These are phyloP conservation scores for Periophthalmus magnuspinnatus DNA, from an alignment of 2,797 vertebrate genomes.

Conservation along the genomic window DNA sequence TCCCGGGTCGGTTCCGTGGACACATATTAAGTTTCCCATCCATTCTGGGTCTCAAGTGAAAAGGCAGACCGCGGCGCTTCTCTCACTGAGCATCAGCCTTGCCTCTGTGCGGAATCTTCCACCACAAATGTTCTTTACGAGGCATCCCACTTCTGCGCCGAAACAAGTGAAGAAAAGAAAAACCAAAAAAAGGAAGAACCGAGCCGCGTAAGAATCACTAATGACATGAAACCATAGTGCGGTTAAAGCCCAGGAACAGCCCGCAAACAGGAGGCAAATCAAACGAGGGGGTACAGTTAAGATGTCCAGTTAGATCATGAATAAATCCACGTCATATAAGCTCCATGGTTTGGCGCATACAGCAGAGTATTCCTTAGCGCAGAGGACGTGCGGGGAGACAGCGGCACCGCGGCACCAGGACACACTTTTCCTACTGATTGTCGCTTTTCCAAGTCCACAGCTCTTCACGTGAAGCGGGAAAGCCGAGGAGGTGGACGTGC, in stretches of 20 bases:
- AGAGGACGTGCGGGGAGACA: slow-evolving; percentile 61
- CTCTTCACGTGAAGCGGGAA: slow-evolving; percentile 64
- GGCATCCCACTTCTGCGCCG: slow-evolving; percentile 66
- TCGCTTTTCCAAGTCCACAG: slow-evolving; percentile 69
- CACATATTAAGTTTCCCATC: slow-evolving; percentile 83
- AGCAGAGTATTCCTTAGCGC: slow-evolving; percentile 75
- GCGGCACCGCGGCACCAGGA: slow-evolving; percentile 57
- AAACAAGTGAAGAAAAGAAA: slow-evolving; percentile 15
- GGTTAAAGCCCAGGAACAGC: slow-evolving; percentile 34
- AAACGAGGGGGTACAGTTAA: slow-evolving; percentile 30
- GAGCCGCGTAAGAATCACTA: slow-evolving; percentile 23
- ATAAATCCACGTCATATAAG: slow-evolving; percentile 79
- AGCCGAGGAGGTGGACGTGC: slow-evolving; percentile 14
- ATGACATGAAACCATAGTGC: slow-evolving; percentile 56
- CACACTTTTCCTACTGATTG: slow-evolving; percentile 47
- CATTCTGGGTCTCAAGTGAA: slow-evolving; percentile 80
- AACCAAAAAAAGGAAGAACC: slow-evolving; percentile 29
- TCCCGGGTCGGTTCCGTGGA: slow-evolving; percentile 78
- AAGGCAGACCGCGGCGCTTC: slow-evolving; percentile 70
- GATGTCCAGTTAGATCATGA: slow-evolving; percentile 69
- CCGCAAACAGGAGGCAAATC: slow-evolving; percentile 29
- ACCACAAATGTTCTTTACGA: slow-evolving; percentile 68
- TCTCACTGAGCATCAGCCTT: slow-evolving; percentile 53
- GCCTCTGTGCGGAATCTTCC: slow-evolving; percentile 65
- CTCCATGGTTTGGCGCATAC: slow-evolving; percentile 72